Base-by-base conservation (phyloP, 2,797 vertebrate species). In the Hephaestus fuliginosus region DNA sequence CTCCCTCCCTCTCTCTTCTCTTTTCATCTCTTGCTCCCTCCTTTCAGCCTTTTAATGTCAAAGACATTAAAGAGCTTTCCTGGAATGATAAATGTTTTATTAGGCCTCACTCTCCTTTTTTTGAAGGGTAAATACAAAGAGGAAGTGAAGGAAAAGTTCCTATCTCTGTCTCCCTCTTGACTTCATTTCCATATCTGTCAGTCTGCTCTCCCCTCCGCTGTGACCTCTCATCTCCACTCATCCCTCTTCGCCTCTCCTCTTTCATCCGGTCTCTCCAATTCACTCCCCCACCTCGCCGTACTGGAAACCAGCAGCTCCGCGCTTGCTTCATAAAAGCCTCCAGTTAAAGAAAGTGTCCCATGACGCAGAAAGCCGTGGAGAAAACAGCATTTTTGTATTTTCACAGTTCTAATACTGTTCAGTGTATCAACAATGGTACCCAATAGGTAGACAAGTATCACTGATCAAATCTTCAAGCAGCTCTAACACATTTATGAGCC, bases 31-130 rank as follows among this genome's bases (percentile, higher is more conserved):
- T 70, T 87, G 46, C 75, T 79, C 67, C 51, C 69, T 85, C 74
- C 83, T 81, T 86, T 85, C 79, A 68, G 80, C 78, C 88, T 90
- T 94, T 92, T 93, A 95, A 95, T 93, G 92, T 92, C 88, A 91
- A 74, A 88, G 78, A 89, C 91, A 88, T 91, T 90, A 94, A 91
- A 94, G 93, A 87, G 88, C 91, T 93, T 94, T 94, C 90, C 88
- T 93, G 90, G 83, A 91, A 93, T 92, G 89, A 94, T 96, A 94
- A 95, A 95, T 95, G 93, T 96, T 95, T 95, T 90, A 96, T 92
- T 91, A 93, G 91, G 83, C 84, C 69, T 88, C 74, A 68, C 86
- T 83, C 78, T 60, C 69, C 69, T 62, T 91, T 90, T 92, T 94
- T 89, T 91, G 90, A 93, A 94, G 92, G 90, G 90, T 94, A 93